phyloP scores from a whole-genome alignment of 2,797 vertebrate genomes.

The Protonibea diacanthus region DNA sequence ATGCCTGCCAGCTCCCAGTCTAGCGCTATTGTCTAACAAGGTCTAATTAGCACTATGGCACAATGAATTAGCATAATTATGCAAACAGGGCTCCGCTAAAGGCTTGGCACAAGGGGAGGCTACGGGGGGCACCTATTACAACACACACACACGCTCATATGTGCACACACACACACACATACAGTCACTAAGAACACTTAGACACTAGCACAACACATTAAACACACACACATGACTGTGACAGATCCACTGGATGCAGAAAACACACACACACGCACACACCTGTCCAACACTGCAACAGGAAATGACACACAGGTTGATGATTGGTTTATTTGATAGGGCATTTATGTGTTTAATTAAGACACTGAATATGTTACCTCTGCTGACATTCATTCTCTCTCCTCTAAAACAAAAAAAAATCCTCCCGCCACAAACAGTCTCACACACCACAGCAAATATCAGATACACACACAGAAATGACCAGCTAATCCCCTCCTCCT shows the following conservation, averaged over 20 bases:
- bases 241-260: conserved; percentile 35
- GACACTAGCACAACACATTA: conserved; percentile 46
- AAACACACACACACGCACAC: conserved; percentile 34
- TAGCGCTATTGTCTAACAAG: conserved; percentile 85
- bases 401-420: conserved; percentile 14
- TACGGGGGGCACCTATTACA: conserved; percentile 80
- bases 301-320: conserved; percentile 21
- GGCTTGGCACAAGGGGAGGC: conserved; percentile 80
- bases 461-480: conserved; percentile 44
- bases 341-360: conserved; percentile 8
- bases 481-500: not conserved
- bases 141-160: conserved; percentile 11
- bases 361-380: conserved; percentile 12
- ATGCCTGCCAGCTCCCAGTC: conserved; percentile 76
- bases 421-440: conserved; percentile 31
- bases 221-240: conserved; percentile 35
- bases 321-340: conserved; percentile 19
- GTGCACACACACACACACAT: conserved; percentile 6
- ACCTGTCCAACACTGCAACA: conserved; percentile 31
- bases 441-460: conserved; percentile 28
- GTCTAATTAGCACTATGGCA: conserved; percentile 87
- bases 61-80: conserved; percentile 89
- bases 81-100: conserved; percentile 83
- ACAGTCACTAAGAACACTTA: conserved; percentile 33
- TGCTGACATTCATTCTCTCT: conserved; percentile 22